Evolutionary conservation across 2,888 invertebrate genomes (phyloP), one percentile per base, ranked within the genome.

Genomic region (Aphodius granarius): DNA sequence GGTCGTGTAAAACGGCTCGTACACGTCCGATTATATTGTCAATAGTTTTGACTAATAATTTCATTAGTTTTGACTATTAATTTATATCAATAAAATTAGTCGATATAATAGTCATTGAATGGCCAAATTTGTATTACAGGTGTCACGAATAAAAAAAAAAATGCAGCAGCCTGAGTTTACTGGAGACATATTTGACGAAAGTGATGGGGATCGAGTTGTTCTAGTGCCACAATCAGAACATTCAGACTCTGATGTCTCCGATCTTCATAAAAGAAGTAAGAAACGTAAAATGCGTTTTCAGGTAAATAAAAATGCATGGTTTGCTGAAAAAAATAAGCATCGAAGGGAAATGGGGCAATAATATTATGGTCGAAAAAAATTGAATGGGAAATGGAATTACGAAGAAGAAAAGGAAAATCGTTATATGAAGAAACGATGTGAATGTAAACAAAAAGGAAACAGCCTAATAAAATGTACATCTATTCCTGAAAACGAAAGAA

Each of bases 241-340:
- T 63, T 72, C 72, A 64, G 72, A 72, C 63, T 72, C 72, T 72
- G 72, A 72, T 63, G 63, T 63, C 18, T 72, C 72, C 9, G 63
- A 62, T 62, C 63, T 63, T 23, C 71, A 21, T 71, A 71, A n/a
- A 16, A 71, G 43, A 71, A 71, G 43, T 71, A 71, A 71, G 43
- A 71, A 23, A 23, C 71, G 71, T 43, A 71, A 71, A 43, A 23
- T 23, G 17, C 43, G 71, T 43, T 43, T 71, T 43, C 71, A 71
- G 43, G 71, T 71, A 22, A 20, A 71, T 18, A 17, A 71, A 43
- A n/a, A 21, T 71, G 18, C 62, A 43, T 71, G n/a, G 71, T 71
- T 71, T n/a, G 71, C 71, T 23, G 43, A 71, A 43, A 71, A 71
- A 71, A 71, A 71, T 71, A 4, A 71, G 43, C 71, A 43, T n/a